phyloP scores from a whole-genome alignment of 2,113 vertebrate species.

The Delphinapterus leucas region DNA sequence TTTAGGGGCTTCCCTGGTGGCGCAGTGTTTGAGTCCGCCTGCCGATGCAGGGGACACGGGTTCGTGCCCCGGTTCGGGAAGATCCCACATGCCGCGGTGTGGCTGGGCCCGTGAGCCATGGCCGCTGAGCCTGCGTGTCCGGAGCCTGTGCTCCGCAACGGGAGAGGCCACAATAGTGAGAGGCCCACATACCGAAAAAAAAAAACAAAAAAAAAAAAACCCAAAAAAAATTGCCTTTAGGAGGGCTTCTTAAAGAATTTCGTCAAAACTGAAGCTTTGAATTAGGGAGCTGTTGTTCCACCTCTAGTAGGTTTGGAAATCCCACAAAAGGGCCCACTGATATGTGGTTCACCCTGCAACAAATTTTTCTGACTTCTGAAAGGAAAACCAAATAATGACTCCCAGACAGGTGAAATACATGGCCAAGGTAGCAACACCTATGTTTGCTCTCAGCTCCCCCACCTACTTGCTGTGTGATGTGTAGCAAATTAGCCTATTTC shows the following conservation, averaged over 20 bases:
- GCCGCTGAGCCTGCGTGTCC: no score
- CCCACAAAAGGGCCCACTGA: not conserved
- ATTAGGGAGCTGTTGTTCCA: not conserved
- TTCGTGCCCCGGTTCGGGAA: no score
- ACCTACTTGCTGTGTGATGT: not conserved
- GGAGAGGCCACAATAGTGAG: no score
- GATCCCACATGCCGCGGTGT: no score
- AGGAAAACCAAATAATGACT: not conserved
- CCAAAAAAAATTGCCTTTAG: not conserved
- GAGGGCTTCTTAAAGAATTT: not conserved
- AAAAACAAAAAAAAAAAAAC: no score
- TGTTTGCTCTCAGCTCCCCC: no score
- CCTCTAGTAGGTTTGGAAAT: not conserved
- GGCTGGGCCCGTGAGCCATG: no score
- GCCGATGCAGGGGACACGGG: no score
- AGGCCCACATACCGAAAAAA: no score
- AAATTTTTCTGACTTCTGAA: not conserved
- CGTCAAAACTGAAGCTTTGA: not conserved
- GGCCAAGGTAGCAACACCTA: fast-evolving
- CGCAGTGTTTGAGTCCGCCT: no score
- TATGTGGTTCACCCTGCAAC: not conserved
- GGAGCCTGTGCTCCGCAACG: no score
- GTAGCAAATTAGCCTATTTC: not conserved
- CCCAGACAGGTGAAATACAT: not conserved
- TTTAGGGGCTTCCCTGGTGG: not conserved